Conservation (phyloP, 2,797 vertebrate species). For the Scyliorhinus canicula region DNA sequence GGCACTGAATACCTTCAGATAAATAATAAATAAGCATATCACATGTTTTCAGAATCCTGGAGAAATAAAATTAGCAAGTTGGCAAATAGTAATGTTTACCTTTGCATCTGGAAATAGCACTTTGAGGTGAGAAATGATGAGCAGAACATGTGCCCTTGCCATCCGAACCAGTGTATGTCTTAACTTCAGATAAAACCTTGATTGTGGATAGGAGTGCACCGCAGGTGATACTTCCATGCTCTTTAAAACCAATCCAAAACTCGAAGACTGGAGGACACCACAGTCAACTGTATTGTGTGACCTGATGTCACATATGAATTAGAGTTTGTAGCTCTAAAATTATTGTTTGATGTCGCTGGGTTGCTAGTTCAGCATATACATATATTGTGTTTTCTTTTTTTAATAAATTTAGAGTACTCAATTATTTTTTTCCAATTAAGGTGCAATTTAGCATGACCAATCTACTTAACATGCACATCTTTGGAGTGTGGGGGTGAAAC, state of each 20-base stretch:
- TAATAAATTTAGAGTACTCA: too few relatives aligned
- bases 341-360: not conserved
- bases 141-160: not conserved
- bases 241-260: not conserved
- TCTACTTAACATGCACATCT: too few relatives aligned
- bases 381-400: too few relatives aligned
- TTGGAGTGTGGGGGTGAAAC: too few relatives aligned
- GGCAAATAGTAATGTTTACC: not conserved
- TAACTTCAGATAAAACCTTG: not conserved
- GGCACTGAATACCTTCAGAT: not conserved
- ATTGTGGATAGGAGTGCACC: not conserved
- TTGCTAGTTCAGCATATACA: not conserved
- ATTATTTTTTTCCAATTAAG: too few relatives aligned
- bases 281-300: not conserved
- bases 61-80: not conserved
- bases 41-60: too few relatives aligned
- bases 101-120: not conserved
- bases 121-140: not conserved
- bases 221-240: not conserved
- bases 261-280: not conserved
- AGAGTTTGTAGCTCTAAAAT: not conserved
- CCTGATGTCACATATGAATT: not conserved
- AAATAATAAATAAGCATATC: not conserved
- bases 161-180: not conserved
- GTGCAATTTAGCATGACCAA: too few relatives aligned